A percentile compares a stretch with the other conserved stretches of the same genome.
Evolutionary conservation across 2,888 invertebrate species (phyloP).

Genomic region (Cabera pusaria): DNA sequence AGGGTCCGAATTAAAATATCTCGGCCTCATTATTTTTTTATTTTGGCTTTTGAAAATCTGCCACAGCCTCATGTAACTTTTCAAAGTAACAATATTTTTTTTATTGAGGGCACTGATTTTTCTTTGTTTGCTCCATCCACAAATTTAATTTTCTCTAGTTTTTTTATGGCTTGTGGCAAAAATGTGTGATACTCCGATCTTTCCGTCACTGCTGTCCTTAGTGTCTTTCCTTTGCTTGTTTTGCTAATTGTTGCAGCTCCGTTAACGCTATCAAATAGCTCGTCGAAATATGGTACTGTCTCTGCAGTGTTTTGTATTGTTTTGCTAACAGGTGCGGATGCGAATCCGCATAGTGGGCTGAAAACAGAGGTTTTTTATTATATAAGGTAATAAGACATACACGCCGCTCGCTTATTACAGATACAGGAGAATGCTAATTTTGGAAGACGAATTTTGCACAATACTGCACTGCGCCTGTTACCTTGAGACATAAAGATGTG

Average conservation of each 20-base stretch:
- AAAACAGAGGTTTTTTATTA: conserved; percentile 1
- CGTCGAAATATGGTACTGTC: background rate
- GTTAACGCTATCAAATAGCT: too few relatives aligned
- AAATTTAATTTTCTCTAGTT: conserved; percentile 1
- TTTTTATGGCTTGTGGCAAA: background rate
- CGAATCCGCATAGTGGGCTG: conserved; percentile 6
- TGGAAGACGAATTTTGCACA: too few relatives aligned
- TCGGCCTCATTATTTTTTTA: conserved; percentile 10
- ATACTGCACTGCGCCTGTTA: too few relatives aligned
- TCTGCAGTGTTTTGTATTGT: conserved; percentile 1
- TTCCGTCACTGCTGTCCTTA: conserved; percentile 1
- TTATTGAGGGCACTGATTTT: background rate
- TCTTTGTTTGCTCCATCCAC: conserved; percentile 1
- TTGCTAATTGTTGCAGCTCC: too few relatives aligned
- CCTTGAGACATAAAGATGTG: too few relatives aligned
- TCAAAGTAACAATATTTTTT: background rate
- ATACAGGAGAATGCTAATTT: too few relatives aligned
- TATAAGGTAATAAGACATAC: too few relatives aligned
- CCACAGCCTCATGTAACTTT: conserved; percentile 3
- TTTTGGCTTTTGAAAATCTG: conserved; percentile 1
- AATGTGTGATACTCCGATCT: background rate
- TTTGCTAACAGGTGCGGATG: background rate
- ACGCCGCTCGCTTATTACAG: too few relatives aligned
- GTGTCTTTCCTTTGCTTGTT: background rate
- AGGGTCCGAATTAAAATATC: conserved; percentile 27